Conservation (phyloP, 2,113 vertebrate species). For the Salvelinus fontinalis region DNA sequence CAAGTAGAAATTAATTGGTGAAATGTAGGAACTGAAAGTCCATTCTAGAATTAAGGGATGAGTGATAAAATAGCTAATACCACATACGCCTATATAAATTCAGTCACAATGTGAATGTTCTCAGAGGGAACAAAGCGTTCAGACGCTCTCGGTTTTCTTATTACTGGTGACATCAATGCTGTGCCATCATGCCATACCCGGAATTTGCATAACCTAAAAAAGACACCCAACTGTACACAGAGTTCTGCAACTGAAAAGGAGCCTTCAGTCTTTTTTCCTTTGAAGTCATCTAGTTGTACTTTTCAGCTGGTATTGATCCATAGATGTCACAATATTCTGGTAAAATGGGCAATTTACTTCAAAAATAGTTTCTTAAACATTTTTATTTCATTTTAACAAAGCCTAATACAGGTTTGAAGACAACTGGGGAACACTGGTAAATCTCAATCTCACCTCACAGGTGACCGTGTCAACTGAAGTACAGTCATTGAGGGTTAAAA, state of each 20-base stretch:
- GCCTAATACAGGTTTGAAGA: conserved; percentile 71
- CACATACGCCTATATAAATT: neutral
- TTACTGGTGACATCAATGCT: conserved; percentile 52
- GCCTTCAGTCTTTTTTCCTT: neutral
- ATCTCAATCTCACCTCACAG: conserved; percentile 60
- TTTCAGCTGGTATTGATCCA: neutral
- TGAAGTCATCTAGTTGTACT: too few species aligned
- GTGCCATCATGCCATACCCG: conserved; percentile 19
- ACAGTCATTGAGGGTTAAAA: conserved; percentile 12
- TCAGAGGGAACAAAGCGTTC: conserved; percentile 25
- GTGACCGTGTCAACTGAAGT: conserved; percentile 42
- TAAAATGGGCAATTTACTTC: neutral
- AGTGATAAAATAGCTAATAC: conserved; percentile 23
- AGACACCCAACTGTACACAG: conserved; percentile 31
- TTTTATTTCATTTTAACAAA: conserved; percentile 69
- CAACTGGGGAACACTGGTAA: conserved; percentile 67
- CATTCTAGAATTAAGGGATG: conserved; percentile 24
- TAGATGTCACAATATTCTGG: neutral
- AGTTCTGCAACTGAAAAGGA: conserved; percentile 13
- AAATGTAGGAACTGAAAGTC: conserved; percentile 45
- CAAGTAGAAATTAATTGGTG: conserved; percentile 47
- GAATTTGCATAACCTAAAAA: conserved; percentile 54
- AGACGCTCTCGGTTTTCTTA: conserved; percentile 27
- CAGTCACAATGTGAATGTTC: neutral
- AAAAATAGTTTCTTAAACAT: neutral